Percentiles rank a stretch among this genome's conserved stretches.
Evolutionary conservation across 1,140 invertebrate genomes (phyloP).

Genomic region (Lepidotrigona ventralis): DNA sequence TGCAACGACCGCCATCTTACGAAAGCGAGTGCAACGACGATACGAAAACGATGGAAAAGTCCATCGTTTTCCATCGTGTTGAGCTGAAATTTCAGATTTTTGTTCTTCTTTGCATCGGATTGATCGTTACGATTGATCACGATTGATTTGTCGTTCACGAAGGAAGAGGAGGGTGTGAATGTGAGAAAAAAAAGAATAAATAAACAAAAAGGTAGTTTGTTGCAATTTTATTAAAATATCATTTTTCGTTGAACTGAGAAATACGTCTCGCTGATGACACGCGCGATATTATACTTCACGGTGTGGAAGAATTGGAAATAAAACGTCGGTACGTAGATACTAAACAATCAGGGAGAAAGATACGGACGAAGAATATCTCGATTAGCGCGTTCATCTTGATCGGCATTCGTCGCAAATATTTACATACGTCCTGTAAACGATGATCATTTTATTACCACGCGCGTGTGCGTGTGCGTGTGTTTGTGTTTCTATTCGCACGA

Average conservation of each 20-base stretch:
- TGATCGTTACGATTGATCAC: too few relatives aligned
- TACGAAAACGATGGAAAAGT: background rate
- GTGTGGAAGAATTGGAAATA: constrained; percentile 17
- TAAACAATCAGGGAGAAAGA: background rate
- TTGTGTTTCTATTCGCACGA: background rate
- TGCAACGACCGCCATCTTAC: background rate
- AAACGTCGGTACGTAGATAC: background rate
- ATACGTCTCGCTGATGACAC: constrained; percentile 2
- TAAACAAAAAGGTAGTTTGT: background rate
- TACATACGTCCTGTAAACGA: background rate
- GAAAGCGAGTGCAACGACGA: background rate
- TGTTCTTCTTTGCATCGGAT: too few relatives aligned
- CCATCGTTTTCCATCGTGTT: too few relatives aligned
- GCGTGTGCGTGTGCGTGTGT: background rate
- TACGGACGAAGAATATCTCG: background rate
- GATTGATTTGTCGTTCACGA: background rate
- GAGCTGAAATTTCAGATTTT: background rate
- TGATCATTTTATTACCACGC: background rate
- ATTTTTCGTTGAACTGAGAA: constrained; percentile 11
- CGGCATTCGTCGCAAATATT: too few relatives aligned
- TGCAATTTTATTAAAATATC: constrained; percentile 37
- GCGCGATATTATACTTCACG: background rate
- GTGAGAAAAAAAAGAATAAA: background rate
- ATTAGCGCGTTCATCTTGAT: too few relatives aligned
- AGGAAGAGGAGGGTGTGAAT: background rate